Base-by-base conservation (phyloP, 2,797 vertebrate genomes). In the Lagodon rhomboides region DNA sequence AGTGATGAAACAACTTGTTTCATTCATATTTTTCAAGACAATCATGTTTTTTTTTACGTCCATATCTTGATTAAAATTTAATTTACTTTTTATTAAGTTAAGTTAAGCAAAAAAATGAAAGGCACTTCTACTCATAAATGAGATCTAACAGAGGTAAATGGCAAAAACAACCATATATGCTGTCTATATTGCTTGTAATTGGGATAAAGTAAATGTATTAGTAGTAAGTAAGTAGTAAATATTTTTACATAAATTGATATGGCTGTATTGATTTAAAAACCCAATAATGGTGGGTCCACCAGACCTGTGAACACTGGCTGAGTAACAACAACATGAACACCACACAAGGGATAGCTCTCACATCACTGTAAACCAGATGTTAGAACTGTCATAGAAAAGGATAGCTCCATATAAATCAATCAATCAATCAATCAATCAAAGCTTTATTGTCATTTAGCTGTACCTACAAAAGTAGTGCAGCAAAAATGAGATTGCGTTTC, bases 281-380 rank as follows among this genome's bases (percentile, higher is more conserved):
- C 15, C 1, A 34, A 34, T 34, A 34, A 9, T 1, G 34, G 34
- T 34, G 34, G 34, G 34, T 34, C 34, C 5, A 47, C 1, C 16
- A 47, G 46, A 17, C 46, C 15, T 18, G 5, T 6, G 34, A 34
- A 34, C 34, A 34, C 8, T 34, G 34, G 34, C 34, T 9, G 7
- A 34, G 34, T 34, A 9, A 34, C 34, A 34, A 34, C 8, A 34
- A 34, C 27, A 27, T 27, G 27, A 27, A 27, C 34, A 34, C 34
- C 34, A 9, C 34, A 34, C 34, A 34, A 34, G 8, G 34, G 34
- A 25, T 34, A 25, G 53, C 16, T 34, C 34, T 20, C 34, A 46
- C 63, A 54, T 68, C 43, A 56, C 30, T 61, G 46, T 64, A 34
- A 61, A 65, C 58, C 64, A 85, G 69, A 65, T 61, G 55, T 73